Evolutionary conservation across 2,888 invertebrate species (phyloP), one percentile per base, ranked within the genome.

Genomic region (Antheraea yamamai): DNA sequence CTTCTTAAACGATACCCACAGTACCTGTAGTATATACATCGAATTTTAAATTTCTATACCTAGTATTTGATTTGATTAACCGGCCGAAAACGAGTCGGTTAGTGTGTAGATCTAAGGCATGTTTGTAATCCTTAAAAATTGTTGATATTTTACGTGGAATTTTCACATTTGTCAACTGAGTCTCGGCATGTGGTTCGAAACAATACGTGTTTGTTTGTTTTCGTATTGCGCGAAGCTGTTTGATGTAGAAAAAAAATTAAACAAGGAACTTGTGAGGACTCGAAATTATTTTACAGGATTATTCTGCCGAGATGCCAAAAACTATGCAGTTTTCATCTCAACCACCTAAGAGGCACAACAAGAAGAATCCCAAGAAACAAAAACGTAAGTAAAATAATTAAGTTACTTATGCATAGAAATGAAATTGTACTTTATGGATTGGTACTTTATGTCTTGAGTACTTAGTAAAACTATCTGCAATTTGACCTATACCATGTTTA

Each of bases 321-420:
- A 84, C 85, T 4, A 81, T 89, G 72, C 89, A 93, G 74, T 85
- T 87, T 70, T 84, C 91, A 0, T 82, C 88, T 2, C 91, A 90
- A 75, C 85, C 88, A 14, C 89, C 91, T 16, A 91, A 94, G 82
- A 83, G 88, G 76, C 91, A 95, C 82, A 87, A 89, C 79, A 89
- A 85, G 78, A 95, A 92, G 84, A 92, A 87, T 75, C 82, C 87
- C 66, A 91, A 89, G 81, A 95, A 91, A 84, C 89, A 89, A 75
- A 94, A 94, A 87, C 93, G 95, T 92, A 88, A 81, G 80, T 80
- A 75, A 47, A 8, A 47, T 47, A 47, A 2, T 12, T 10, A 47
- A 47, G 0, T 47, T 12, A 47, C 2, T 47, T 47, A 12, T 47
- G 47, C 0, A 47, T 47, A 47, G 7, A 47, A 47, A 47, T 47